Evolutionary conservation across 2,888 invertebrate species (phyloP), one percentile per base, ranked within the genome.

Genomic region (Kuschelorhynchus macadamiae): DNA sequence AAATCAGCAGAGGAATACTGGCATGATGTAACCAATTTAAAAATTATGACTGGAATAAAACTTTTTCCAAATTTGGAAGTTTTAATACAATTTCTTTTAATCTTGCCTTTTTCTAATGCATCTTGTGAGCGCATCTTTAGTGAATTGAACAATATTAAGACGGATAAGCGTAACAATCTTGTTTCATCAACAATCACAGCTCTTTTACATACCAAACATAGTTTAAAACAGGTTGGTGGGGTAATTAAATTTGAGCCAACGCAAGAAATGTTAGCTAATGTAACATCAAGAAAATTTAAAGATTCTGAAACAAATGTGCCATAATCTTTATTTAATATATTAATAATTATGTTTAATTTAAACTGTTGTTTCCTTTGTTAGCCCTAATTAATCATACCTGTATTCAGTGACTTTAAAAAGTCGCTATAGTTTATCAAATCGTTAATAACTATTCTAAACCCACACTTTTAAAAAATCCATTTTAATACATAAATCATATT

Each of bases 191-290:
- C 47, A 20, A 25, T 47, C 12, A 25, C 47, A 20, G 47, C 47
- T 11, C 25, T 47, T 12, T 25, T 47, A 16, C 20, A 47, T 25
- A 47, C 47, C 12, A 47, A 47, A 12, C 12, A 47, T 12, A 25
- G 47, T 1, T 12, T 47, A 20, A 12, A 47, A 30, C 9, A 47
- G 4, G 8, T n/a, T 21, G 25, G 25, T 12, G 47, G 47, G 12
- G 16, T 47, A n/a, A 4, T 47, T 25, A 25, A 47, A 21, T 47
- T 47, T 47, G 47, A 47, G 25, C 47, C 30, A n/a, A 47, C 12
- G 7, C 21, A 3, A 16, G 47, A 47, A 47, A 47, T 47, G 47
- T 3, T 42, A 42, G n/a, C n/a, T n/a, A n/a, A n/a, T n/a, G n/a
- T n/a, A n/a, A n/a, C n/a, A n/a, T n/a, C n/a, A n/a, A n/a, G n/a